Evolutionary conservation across 2,113 vertebrate species (phyloP).

Genomic region (Leptobrachium leishanense): DNA sequence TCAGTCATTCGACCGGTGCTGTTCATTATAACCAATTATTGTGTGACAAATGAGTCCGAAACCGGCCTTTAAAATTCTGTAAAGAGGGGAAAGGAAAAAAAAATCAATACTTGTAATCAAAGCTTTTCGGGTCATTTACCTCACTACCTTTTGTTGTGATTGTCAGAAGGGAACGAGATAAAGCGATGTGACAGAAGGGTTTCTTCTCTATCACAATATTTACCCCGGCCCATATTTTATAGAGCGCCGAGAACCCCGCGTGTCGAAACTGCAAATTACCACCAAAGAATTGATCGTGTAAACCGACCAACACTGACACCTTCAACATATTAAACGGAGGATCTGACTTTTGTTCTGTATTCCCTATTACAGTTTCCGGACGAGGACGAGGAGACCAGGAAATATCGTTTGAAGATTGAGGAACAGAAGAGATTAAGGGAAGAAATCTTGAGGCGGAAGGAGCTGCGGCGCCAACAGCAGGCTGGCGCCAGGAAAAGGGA

Average conservation of each 20-base stretch:
- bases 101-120: conserved; percentile 87
- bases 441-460: conserved; percentile 91
- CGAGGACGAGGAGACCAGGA: conserved; percentile 90
- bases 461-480: conserved; percentile 91
- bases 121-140: conserved; percentile 75
- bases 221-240: conserved; percentile 26
- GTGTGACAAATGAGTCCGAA: conserved; percentile 80
- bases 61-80: conserved; percentile 79
- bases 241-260: conserved; percentile 16
- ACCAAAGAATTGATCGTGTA: not conserved
- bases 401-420: conserved; percentile 93
- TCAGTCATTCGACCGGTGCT: conserved; percentile 75
- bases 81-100: conserved; percentile 57
- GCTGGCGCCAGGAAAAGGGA: conserved; percentile 91
- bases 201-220: conserved; percentile 31
- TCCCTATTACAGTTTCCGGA: conserved; percentile 75
- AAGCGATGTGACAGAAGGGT: conserved; percentile 66
- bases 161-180: conserved; percentile 76
- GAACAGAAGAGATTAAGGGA: conserved; percentile 93
- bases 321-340: not conserved
- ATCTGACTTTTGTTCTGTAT: not conserved
- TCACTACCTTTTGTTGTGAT: conserved; percentile 77
- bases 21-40: conserved; percentile 84
- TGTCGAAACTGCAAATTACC: conserved; percentile 9
- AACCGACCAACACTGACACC: not conserved